Percentiles rank a stretch among this genome's conserved stretches.
Conservation (phyloP, 2,888 invertebrate species). For the Amphipyra tragopoginis region DNA sequence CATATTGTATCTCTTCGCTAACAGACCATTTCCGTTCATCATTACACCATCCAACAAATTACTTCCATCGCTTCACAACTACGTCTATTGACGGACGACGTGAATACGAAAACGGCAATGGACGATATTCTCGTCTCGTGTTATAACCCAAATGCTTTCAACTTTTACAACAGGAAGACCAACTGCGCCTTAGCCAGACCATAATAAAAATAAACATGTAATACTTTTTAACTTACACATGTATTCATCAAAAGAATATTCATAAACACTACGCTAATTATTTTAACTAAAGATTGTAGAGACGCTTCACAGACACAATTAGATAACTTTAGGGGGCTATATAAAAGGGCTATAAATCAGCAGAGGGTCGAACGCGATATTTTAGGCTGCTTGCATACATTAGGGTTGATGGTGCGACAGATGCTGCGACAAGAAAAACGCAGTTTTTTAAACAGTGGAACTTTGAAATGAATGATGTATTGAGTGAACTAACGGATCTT, state of each 20-base stretch:
- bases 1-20: neutral
- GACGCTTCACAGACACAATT: slow-evolving; percentile 80
- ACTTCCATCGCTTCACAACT: neutral
- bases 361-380: slow-evolving; percentile 78
- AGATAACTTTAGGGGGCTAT: slow-evolving; percentile 86
- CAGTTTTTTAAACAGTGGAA: slow-evolving; percentile 3
- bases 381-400: slow-evolving; percentile 67
- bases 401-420: slow-evolving; percentile 27
- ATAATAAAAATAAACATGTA: slow-evolving; percentile 49
- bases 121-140: neutral
- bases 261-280: slow-evolving; percentile 83
- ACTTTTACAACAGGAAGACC: slow-evolving; percentile 44
- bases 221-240: slow-evolving; percentile 42
- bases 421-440: slow-evolving; percentile 47
- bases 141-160: slow-evolving; percentile 7
- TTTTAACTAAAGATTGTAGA: slow-evolving; percentile 79
- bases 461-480: neutral
- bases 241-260: slow-evolving; percentile 68
- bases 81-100: neutral
- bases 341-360: slow-evolving; percentile 86
- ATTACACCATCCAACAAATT: neutral
- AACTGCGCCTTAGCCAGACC: slow-evolving; percentile 3
- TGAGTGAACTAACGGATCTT: neutral
- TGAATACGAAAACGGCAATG: slow-evolving; percentile 1
- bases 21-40: neutral